Evolutionary conservation across 2,888 invertebrate species (phyloP), one percentile per base, ranked within the genome.

Genomic region (Pandemis heparana): DNA sequence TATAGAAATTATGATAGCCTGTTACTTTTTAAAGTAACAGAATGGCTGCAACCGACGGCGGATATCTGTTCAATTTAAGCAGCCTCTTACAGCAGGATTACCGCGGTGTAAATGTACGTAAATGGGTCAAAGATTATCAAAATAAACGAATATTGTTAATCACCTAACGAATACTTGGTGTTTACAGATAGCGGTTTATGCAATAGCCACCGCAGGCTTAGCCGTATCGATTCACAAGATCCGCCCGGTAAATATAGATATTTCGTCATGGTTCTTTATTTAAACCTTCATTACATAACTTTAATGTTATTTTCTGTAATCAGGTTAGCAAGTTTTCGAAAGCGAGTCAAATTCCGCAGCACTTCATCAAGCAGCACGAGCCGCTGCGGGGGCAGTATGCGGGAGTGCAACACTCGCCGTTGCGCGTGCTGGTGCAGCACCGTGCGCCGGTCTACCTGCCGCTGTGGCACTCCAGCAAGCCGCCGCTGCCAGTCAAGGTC

Each of bases 311-410:
- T 79, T 75, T 77, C 78, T 80, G 64, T 79, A 81, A 83, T 78
- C 83, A 96, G 96, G 94, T 96, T 84, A 95, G 95, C 85, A 96
- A 95, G 88, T 96, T 96, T 84, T 95, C 94, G 48, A 95, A 94
- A 81, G 95, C 95, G 16, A 88, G 87, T 39, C 94, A 95, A 84
- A 90, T 96, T 80, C 96, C 96, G 74, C 90, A 91, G 53, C 94
- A 94, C 79, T 96, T 96, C 79, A 86, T 96, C 77, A 89, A 85
- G 77, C 89, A 90, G 18, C 94, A 94, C 86, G 92, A 95, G 79
- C 87, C 92, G 1, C 85, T 96, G 64, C 88, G 87, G 78, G 96
- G 96, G 7, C 86, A 83, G 14, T 95, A 95, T 63, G 88, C 83
- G 2, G 93, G 92, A 32, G 90, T 96, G 66, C 95, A 95, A 81